Evolutionary conservation across 2,113 vertebrate species (phyloP).

Genomic region (Danio rerio): DNA sequence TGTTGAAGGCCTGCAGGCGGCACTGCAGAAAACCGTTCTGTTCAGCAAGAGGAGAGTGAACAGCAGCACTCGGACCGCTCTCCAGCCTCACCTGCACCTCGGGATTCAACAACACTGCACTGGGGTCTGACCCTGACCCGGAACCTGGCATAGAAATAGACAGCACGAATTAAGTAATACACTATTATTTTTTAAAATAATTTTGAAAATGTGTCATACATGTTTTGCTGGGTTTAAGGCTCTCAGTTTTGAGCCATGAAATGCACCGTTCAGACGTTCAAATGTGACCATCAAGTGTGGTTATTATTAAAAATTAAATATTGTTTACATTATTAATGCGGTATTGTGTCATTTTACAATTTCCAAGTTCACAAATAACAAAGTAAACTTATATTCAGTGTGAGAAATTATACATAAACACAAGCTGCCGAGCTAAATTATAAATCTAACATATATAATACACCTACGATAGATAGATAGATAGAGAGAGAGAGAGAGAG

Average conservation of each 20-base stretch:
- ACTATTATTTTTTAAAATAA: too few species aligned
- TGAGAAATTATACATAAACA: background rate
- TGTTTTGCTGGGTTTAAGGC: background rate
- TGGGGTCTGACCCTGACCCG: conserved; percentile 69
- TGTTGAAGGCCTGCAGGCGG: conserved; percentile 86
- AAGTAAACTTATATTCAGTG: background rate
- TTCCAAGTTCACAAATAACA: background rate
- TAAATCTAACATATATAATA: too few species aligned
- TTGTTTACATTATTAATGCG: too few species aligned
- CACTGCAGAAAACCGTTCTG: conserved; percentile 95
- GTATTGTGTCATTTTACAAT: too few species aligned
- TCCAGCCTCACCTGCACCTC: conserved; percentile 90
- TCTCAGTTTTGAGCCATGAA: background rate
- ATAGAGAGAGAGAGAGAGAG: too few species aligned
- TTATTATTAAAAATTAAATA: too few species aligned
- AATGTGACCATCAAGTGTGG: background rate
- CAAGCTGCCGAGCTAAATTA: background rate
- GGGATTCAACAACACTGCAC: conserved; percentile 74
- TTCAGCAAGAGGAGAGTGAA: conserved; percentile 87
- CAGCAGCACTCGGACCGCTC: conserved; percentile 85
- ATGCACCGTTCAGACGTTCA: background rate
- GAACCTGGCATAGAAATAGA: conserved; percentile 70
- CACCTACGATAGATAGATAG: too few species aligned
- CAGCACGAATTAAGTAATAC: background rate
- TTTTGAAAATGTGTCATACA: too few species aligned